Base-by-base conservation (phyloP, 30 jellyfish, hydroid and myxozoan species). In the Aurelia sp. region DNA sequence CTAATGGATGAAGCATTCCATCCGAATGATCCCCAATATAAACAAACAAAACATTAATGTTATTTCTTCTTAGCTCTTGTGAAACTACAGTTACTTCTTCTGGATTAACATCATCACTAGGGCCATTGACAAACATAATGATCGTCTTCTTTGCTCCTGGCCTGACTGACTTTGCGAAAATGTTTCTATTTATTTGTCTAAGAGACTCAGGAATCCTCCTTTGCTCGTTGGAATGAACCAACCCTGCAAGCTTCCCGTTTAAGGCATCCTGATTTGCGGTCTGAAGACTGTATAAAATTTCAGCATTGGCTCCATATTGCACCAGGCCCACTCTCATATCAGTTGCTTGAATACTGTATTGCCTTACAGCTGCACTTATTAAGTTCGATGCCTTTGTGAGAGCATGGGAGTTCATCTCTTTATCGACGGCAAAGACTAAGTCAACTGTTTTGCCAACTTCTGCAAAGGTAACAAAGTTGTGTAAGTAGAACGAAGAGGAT, bases 341-440 rank as follows among this genome's bases (percentile, higher is more conserved):
- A 15, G 81, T 65, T 8, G 77, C 38, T 5, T 90, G 68, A 33
- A 87, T 33, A 4, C 55, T 22, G 47, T 75, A 87, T 40, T 65
- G 82, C 48, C 78, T 63, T 47, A 87, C 20, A 6, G 90, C 79
- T 0, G 76, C 82, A 27, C 63, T 50, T 38, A 87, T 76, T 4
- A 87, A 76, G 33, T 57, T 78, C 6, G 82, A 31, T 24, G 63
- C 60, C 33, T 57, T 72, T 9, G 61, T 59, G 57, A 87, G 17
- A 15, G 63, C 86, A 47, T 76, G 75, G 15, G 72, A 68, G 40
- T 87, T 60, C 63, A 87, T 77, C 6, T 76, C 40, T 44, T 72
- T 50, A 68, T 87, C 96, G n/a, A 87, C 96, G 44, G 88, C 96
- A 67, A 87, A 87, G n/a, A 68, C 86, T 4, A 87, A 72, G 62